Evolutionary conservation across 2,113 vertebrate genomes (phyloP).

Genomic region (Oreotrochilus melanogaster): DNA sequence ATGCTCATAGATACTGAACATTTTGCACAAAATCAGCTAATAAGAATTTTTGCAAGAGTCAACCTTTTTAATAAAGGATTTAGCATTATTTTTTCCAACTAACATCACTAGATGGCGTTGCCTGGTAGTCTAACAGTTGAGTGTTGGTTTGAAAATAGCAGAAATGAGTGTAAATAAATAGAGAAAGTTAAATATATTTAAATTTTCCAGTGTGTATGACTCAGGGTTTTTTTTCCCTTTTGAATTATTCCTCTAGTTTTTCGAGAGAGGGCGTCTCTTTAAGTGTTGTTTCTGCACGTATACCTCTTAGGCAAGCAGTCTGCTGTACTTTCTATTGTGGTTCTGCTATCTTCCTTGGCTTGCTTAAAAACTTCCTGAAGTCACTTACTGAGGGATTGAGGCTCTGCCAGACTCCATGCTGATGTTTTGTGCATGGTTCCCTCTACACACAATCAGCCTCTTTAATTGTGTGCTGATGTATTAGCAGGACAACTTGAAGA

Average conservation of each 20-base stretch:
- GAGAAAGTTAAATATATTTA: background rate
- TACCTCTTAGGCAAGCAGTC: background rate
- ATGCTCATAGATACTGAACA: background rate
- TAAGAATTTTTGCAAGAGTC: background rate
- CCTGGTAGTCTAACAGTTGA: background rate
- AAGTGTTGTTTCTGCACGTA: background rate
- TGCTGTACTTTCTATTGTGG: background rate
- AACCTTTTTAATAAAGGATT: background rate
- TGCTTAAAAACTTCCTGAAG: background rate
- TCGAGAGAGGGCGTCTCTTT: background rate
- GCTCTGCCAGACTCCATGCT: background rate
- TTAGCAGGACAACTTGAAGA: background rate
- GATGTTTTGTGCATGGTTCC: background rate
- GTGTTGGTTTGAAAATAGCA: background rate
- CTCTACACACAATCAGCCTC: background rate
- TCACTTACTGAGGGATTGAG: background rate
- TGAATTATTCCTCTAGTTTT: background rate
- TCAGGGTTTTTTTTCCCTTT: background rate
- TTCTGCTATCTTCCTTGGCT: background rate
- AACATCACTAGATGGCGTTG: slow-evolving; percentile 52
- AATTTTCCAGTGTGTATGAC: background rate
- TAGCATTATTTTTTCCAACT: background rate
- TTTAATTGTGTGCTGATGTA: background rate
- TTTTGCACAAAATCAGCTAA: background rate
- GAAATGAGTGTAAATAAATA: background rate